Evolutionary conservation across 2,888 invertebrate species (phyloP).

Genomic region (Abrostola triplasia): DNA sequence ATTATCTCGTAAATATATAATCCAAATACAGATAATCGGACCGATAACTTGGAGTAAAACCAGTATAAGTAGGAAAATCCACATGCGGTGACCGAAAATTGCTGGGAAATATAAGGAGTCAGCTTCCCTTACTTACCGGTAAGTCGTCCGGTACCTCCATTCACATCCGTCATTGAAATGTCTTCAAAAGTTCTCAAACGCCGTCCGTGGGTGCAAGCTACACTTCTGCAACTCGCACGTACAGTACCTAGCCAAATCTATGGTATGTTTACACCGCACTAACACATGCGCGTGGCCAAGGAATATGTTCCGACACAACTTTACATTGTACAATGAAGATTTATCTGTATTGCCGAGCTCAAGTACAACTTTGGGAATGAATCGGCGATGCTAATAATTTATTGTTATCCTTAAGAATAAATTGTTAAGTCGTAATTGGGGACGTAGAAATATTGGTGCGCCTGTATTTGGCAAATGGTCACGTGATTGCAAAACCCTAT

Average conservation of each 20-base stretch:
- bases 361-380: conserved; percentile 45
- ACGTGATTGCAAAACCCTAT: too few relatives aligned
- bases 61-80: too few relatives aligned
- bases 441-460: too few relatives aligned
- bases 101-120: too few relatives aligned
- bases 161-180: neutral
- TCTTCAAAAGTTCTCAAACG: too few relatives aligned
- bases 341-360: conserved; percentile 50
- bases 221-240: conserved; percentile 31
- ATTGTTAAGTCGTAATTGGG: conserved; percentile 11
- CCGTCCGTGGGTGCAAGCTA: conserved; percentile 20
- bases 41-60: too few relatives aligned
- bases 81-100: too few relatives aligned
- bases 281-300: conserved; percentile 30
- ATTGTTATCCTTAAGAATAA: conserved; percentile 22
- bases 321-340: conserved; percentile 50
- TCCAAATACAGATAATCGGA: too few relatives aligned
- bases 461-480: too few relatives aligned
- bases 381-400: conserved; percentile 29
- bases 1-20: too few relatives aligned
- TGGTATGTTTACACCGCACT: conserved; percentile 40
- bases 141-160: too few relatives aligned
- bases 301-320: conserved; percentile 44
- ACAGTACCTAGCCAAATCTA: conserved; percentile 18
- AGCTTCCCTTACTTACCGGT: too few relatives aligned